phyloP scores from a whole-genome alignment of 2,797 vertebrate species.

The Sebastes iracundus region DNA sequence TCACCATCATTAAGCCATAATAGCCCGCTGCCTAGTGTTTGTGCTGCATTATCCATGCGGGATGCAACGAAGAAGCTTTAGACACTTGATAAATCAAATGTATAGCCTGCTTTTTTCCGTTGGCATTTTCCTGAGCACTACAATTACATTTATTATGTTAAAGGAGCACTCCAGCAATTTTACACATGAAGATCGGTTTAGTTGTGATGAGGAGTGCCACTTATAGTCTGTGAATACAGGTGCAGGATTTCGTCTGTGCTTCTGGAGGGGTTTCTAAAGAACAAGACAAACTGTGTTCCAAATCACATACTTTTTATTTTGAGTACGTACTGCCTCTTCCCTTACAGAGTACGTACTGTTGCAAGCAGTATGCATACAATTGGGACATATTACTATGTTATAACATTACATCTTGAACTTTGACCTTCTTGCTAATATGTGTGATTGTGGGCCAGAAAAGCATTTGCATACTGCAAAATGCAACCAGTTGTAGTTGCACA shows the following conservation, averaged over 20 bases:
- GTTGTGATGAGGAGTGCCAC: background rate
- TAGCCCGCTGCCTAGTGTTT: background rate
- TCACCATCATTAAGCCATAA: background rate
- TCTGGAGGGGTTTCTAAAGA: background rate
- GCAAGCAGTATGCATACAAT: background rate
- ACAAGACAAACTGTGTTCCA: background rate
- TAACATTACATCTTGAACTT: background rate
- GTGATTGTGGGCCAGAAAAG: background rate
- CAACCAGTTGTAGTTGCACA: background rate
- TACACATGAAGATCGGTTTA: background rate
- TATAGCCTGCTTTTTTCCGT: background rate
- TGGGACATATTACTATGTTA: background rate
- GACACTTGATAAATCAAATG: background rate
- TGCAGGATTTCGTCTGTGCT: background rate
- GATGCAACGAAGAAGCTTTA: background rate
- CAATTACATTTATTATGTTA: background rate
- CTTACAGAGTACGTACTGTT: background rate
- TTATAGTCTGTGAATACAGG: background rate
- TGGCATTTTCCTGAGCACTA: background rate
- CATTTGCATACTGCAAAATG: background rate
- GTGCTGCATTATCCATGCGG: background rate
- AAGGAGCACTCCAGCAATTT: background rate
- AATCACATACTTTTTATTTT: background rate
- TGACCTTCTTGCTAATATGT: background rate
- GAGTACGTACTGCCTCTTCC: rapidly evolving